phyloP scores from a whole-genome alignment of 2,888 invertebrate genomes.

The Erebia ligea region DNA sequence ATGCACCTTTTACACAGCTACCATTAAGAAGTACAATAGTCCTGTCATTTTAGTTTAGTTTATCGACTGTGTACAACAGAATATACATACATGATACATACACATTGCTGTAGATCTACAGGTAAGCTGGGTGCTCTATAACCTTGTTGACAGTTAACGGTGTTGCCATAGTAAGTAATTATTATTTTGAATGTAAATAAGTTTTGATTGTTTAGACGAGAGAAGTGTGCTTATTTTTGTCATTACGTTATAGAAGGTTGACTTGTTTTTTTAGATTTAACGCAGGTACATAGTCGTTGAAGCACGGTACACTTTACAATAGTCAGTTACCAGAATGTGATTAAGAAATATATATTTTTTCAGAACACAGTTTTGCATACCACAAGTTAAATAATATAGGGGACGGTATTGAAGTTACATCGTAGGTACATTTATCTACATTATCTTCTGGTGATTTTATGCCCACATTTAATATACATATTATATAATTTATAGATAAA shows the following conservation, averaged over 20 bases:
- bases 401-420: conserved; percentile 35
- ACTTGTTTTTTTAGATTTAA: conserved; percentile 49
- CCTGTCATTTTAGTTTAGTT: too few relatives aligned
- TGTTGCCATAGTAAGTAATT: conserved; percentile 81
- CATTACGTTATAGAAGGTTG: conserved; percentile 50
- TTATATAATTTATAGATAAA: too few relatives aligned
- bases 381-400: conserved; percentile 48
- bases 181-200: conserved; percentile 79
- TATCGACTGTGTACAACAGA: too few relatives aligned
- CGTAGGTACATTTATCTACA: conserved; percentile 21
- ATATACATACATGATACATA: not conserved
- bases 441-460: not conserved
- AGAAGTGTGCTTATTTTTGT: conserved; percentile 69
- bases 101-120: not conserved
- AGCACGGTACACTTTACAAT: conserved; percentile 70
- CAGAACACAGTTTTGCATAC: conserved; percentile 60
- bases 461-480: too few relatives aligned
- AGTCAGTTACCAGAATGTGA: conserved; percentile 78
- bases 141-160: conserved; percentile 79
- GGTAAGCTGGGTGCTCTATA: conserved; percentile 56
- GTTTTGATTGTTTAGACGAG: conserved; percentile 71
- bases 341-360: conserved; percentile 70
- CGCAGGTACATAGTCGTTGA: conserved; percentile 52
- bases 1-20: too few relatives aligned
- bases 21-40: too few relatives aligned